These are phyloP conservation scores for Itoplectis maculator DNA, from an alignment of 2,888 invertebrate genomes.

Conservation along the genomic window DNA sequence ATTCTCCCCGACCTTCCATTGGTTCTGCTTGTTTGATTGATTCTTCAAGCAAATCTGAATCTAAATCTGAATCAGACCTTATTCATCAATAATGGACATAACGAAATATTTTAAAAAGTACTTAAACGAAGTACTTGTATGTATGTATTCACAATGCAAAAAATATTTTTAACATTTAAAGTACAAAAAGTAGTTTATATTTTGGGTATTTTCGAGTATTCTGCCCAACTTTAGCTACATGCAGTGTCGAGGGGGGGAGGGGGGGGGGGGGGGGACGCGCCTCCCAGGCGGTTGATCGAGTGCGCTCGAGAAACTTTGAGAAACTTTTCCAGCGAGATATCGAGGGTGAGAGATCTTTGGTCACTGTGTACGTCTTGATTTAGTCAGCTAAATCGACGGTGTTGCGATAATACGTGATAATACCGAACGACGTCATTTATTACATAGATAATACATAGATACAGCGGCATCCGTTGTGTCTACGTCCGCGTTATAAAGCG, in stretches of 20 bases:
- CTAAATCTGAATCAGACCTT: too few relatives aligned
- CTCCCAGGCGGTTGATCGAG: not conserved
- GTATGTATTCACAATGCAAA: too few relatives aligned
- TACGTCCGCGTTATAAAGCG: not conserved
- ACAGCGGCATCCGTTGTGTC: not conserved
- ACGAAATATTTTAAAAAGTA: too few relatives aligned
- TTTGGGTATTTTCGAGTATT: too few relatives aligned
- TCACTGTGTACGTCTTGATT: conserved; percentile 1
- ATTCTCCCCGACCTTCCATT: too few relatives aligned
- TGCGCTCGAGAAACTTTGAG: not conserved
- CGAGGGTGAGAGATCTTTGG: conserved; percentile 7
- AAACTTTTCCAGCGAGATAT: conserved; percentile 14
- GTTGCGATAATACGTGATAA: conserved; percentile 14
- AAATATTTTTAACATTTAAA: too few relatives aligned
- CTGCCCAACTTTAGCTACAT: not conserved
- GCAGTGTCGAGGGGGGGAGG: not conserved
- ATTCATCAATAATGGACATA: too few relatives aligned
- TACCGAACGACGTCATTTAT: not conserved
- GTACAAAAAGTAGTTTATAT: too few relatives aligned
- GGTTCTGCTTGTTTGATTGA: too few relatives aligned
- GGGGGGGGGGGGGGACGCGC: not conserved
- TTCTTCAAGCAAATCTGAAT: too few relatives aligned
- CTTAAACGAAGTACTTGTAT: too few relatives aligned
- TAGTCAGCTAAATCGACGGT: not conserved
- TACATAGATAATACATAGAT: not conserved